Percentiles rank a stretch among this genome's conserved stretches.
phyloP scores from a whole-genome alignment of 2,113 vertebrate species.

The Vireo altiloquus region DNA sequence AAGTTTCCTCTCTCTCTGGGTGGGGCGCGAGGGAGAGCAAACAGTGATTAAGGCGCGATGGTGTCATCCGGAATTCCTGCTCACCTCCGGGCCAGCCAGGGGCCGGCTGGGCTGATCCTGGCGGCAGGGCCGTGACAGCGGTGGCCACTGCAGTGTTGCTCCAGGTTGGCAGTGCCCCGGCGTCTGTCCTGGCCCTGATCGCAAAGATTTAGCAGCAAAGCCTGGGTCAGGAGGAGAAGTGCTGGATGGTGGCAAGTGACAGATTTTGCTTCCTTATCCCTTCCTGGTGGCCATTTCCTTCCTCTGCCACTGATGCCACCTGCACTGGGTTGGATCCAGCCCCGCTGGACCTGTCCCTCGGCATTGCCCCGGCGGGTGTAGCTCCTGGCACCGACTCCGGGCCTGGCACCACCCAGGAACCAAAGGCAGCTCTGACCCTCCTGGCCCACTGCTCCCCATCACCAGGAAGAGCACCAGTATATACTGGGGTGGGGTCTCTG shows the following conservation, averaged over 20 bases:
- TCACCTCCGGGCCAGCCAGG: not conserved
- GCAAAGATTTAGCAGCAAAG: rapidly evolving
- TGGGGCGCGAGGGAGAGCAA: not conserved
- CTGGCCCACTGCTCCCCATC: rapidly evolving
- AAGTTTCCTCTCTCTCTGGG: not conserved
- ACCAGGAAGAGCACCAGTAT: rapidly evolving
- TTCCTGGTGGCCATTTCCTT: not conserved
- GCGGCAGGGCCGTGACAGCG: rapidly evolving
- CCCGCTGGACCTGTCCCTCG: rapidly evolving
- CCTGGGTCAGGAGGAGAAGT: not conserved
- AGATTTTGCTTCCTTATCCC: not conserved
- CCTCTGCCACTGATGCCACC: rapidly evolving
- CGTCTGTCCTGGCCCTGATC: not conserved
- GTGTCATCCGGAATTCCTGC: constrained; percentile 41
- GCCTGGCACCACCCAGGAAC: not conserved
- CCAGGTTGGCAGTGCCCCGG: rapidly evolving
- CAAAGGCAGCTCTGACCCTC: not conserved
- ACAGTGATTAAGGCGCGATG: not conserved
- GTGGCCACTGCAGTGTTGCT: not conserved
- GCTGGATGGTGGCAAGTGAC: not conserved
- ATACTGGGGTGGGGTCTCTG: not conserved
- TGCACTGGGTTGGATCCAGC: not conserved
- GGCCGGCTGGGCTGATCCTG: not conserved
- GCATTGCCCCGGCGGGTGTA: rapidly evolving
- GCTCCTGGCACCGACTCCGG: not conserved